Evolutionary conservation across 2,113 vertebrate genomes (phyloP).

Genomic region (Stegastes partitus): DNA sequence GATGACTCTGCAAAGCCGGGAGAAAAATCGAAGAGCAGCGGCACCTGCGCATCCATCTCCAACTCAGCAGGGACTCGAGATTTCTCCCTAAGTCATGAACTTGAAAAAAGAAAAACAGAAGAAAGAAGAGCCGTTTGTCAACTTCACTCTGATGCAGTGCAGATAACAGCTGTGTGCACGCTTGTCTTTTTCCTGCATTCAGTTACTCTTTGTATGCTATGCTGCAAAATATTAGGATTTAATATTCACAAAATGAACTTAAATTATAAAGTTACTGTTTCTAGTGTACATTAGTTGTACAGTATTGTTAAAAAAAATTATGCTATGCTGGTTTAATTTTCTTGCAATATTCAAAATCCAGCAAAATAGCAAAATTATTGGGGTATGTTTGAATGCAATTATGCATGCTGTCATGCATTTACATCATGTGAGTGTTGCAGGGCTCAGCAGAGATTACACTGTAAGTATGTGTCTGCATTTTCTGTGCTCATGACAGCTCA

Average conservation of each 20-base stretch:
- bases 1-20: conserved; percentile 79
- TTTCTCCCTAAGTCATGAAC: conserved; percentile 58
- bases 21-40: conserved; percentile 61
- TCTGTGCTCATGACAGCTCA: conserved; percentile 30
- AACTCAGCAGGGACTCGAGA: conserved; percentile 65
- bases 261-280: neutral
- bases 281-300: neutral
- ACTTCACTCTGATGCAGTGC: conserved; percentile 68
- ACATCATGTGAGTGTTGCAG: conserved; percentile 54
- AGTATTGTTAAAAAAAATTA: neutral
- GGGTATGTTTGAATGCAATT: conserved; percentile 75
- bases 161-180: conserved; percentile 33
- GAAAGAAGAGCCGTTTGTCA: conserved; percentile 59
- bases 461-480: conserved; percentile 57
- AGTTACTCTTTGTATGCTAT: neutral
- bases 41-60: conserved; percentile 68
- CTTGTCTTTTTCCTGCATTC: conserved; percentile 17
- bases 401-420: conserved; percentile 70
- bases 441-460: conserved; percentile 55
- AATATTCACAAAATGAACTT: neutral
- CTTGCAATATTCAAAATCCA: conserved; percentile 50
- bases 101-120: conserved; percentile 45
- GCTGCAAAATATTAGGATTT: neutral
- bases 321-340: neutral
- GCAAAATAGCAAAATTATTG: conserved; percentile 70